phyloP scores from a whole-genome alignment of 2,113 vertebrate genomes.

The Muscicapa adusta region DNA sequence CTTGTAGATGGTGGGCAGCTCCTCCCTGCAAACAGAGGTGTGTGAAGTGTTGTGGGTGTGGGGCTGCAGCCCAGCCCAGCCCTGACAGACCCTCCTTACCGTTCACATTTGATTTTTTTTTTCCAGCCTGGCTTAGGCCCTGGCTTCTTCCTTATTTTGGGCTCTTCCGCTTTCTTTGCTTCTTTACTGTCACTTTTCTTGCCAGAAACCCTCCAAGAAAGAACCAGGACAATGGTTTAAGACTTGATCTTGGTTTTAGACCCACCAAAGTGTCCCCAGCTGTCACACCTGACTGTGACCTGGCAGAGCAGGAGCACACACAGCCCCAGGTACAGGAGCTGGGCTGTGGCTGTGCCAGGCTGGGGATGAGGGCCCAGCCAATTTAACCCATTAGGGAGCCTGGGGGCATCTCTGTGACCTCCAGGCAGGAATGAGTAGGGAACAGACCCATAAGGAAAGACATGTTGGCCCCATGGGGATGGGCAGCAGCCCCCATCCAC shows the following conservation, averaged over 20 bases:
- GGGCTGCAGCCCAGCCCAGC: not conserved
- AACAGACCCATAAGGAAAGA: not conserved
- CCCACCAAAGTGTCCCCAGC: not conserved
- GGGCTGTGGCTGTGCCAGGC: not conserved
- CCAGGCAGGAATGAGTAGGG: not conserved
- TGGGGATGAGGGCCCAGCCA: not conserved
- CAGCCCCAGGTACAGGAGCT: accelerated
- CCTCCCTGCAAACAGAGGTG: slow-evolving; percentile 79
- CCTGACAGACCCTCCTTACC: slow-evolving; percentile 57
- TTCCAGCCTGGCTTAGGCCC: slow-evolving; percentile 98
- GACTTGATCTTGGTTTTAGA: not conserved
- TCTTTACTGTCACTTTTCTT: slow-evolving; percentile 73
- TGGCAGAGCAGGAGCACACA: not conserved
- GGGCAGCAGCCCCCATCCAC: not conserved
- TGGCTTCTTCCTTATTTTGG: slow-evolving; percentile 87
- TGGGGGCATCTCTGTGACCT: not conserved
- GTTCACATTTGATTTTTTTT: slow-evolving; percentile 86
- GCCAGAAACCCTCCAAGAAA: slow-evolving; percentile 43
- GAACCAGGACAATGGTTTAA: not conserved
- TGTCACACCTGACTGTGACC: not conserved
- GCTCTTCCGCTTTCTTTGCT: slow-evolving; percentile 70
- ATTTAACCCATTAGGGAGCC: not conserved
- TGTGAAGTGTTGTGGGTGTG: not conserved
- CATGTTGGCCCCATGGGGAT: accelerated
- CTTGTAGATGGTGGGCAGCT: slow-evolving; percentile 96